Evolutionary conservation across 2,797 vertebrate species (phyloP).

Genomic region (Sarcoramphus papa): DNA sequence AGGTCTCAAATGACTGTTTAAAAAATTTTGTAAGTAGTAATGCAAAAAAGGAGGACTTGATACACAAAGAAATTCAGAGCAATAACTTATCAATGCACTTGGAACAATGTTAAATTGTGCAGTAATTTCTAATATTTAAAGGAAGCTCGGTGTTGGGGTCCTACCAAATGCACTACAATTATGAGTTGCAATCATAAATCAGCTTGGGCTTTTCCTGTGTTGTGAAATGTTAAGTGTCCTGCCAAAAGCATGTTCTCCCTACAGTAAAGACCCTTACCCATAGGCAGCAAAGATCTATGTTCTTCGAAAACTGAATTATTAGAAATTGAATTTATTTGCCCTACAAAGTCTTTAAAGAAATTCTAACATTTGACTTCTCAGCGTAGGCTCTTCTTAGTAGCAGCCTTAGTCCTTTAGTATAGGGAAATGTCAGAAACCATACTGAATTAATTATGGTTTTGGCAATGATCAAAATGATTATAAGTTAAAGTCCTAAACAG

Average conservation of each 20-base stretch:
- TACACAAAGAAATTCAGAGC: neutral
- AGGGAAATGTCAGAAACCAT: neutral
- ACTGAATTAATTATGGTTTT: constrained; percentile 29
- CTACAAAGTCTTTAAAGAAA: neutral
- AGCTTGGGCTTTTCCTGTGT: neutral
- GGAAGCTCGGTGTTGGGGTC: accelerated
- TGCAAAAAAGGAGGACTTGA: neutral
- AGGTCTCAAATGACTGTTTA: neutral
- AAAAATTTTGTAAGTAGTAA: neutral
- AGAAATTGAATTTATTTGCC: neutral
- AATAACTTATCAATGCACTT: neutral
- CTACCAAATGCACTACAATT: neutral
- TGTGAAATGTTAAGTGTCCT: neutral
- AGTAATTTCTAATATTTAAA: neutral
- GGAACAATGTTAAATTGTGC: neutral
- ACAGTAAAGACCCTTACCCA: neutral
- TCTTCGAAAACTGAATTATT: neutral
- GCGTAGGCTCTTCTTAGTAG: neutral
- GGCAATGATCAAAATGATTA: neutral
- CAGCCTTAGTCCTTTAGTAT: neutral
- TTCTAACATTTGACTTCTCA: neutral
- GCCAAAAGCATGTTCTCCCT: neutral
- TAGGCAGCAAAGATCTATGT: neutral
- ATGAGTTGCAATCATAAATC: neutral
- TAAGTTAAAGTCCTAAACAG: neutral